phyloP scores from a whole-genome alignment of 2,113 vertebrate genomes.

The Genyomyrus donnyi region DNA sequence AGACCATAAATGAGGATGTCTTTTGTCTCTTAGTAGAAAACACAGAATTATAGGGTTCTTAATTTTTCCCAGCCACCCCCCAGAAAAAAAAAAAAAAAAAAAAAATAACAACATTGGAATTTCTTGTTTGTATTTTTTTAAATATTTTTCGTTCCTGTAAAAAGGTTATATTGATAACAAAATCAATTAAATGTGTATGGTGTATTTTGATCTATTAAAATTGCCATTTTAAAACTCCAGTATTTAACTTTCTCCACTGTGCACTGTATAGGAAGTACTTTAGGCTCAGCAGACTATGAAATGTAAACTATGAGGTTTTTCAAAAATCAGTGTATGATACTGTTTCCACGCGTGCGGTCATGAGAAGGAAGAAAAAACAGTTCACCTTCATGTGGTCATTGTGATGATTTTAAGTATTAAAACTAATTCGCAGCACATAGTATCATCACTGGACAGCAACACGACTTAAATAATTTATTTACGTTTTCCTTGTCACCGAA shows the following conservation, averaged over 20 bases:
- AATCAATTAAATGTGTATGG: neutral
- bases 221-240: neutral
- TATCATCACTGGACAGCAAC: neutral
- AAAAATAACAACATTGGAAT: no score
- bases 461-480: neutral
- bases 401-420: neutral
- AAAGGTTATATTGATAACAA: neutral
- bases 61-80: neutral
- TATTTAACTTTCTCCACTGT: neutral
- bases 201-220: neutral
- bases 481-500: neutral
- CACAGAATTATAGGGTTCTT: neutral
- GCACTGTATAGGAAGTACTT: neutral
- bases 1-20: neutral
- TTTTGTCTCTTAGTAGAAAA: neutral
- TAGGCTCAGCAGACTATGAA: neutral
- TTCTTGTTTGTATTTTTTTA: no score
- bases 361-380: slow-evolving; percentile 33
- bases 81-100: neutral
- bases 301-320: neutral
- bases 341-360: neutral
- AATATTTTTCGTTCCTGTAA: no score
- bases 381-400: neutral
- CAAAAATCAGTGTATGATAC: neutral
- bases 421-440: neutral